A percentile compares a stretch with the other conserved stretches of the same genome.
Conservation (phyloP, 2,888 invertebrate genomes). For the Cheilosia vulpina region DNA sequence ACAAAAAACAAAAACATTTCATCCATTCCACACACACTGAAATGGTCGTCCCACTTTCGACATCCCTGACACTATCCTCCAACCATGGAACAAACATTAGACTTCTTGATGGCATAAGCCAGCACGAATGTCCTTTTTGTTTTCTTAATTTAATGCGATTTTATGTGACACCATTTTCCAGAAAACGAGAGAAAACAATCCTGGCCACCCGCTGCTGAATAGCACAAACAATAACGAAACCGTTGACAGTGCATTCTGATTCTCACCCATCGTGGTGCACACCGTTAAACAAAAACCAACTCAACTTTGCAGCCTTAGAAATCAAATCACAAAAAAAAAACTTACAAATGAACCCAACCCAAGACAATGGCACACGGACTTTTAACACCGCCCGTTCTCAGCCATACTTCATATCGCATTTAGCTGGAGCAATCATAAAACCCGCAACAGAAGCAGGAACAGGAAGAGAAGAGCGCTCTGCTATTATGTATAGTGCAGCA, state of each 20-base stretch:
- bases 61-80: background rate
- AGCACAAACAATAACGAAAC: slow-evolving; percentile 13
- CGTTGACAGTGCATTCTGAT: slow-evolving; percentile 16
- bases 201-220: slow-evolving; percentile 10
- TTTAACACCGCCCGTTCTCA: slow-evolving; percentile 19
- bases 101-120: slow-evolving; percentile 9
- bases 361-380: slow-evolving; percentile 49
- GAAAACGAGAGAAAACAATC: slow-evolving; percentile 17
- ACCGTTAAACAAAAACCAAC: slow-evolving; percentile 35
- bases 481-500: slow-evolving; percentile 33
- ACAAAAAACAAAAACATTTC: too few relatives aligned
- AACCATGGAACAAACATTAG: background rate
- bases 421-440: slow-evolving; percentile 64
- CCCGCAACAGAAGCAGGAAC: slow-evolving; percentile 45
- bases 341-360: slow-evolving; percentile 18
- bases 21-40: too few relatives aligned
- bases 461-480: background rate
- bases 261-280: background rate
- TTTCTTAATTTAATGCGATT: slow-evolving; percentile 47
- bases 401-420: slow-evolving; percentile 63
- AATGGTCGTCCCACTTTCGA: too few relatives aligned
- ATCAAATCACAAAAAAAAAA: slow-evolving; percentile 44
- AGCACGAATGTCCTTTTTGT: slow-evolving; percentile 8
- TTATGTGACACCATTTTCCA: slow-evolving; percentile 54
- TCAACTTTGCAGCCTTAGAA: slow-evolving; percentile 31